phyloP scores from a whole-genome alignment of 2,888 invertebrate species.

The Ochlodes sylvanus region DNA sequence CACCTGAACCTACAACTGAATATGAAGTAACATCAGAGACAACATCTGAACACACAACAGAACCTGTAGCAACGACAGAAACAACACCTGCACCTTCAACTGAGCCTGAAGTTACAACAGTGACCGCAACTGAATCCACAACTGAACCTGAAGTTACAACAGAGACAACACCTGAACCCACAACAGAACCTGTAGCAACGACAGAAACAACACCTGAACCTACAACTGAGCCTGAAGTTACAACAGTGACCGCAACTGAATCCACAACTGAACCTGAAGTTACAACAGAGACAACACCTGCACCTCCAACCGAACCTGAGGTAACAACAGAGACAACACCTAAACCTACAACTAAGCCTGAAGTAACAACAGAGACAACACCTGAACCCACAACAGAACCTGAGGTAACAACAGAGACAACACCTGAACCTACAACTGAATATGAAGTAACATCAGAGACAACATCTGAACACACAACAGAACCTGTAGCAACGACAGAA shows the following conservation, averaged over 20 bases:
- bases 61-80: conserved; percentile 13
- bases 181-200: conserved; percentile 25
- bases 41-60: conserved; percentile 17
- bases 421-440: conserved; percentile 27
- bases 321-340: conserved; percentile 7
- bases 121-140: conserved; percentile 16
- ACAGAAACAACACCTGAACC: conserved; percentile 22
- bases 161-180: conserved; percentile 6
- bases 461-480: not conserved
- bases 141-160: conserved; percentile 3
- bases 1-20: conserved; percentile 17
- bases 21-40: not conserved
- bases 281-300: not conserved
- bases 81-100: conserved; percentile 17
- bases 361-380: conserved; percentile 15
- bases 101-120: conserved; percentile 26
- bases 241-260: conserved; percentile 12
- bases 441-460: not conserved
- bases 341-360: conserved; percentile 26
- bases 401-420: conserved; percentile 32
- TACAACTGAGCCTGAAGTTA: conserved; percentile 33
- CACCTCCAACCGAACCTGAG: conserved; percentile 18
- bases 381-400: conserved; percentile 24
- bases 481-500: conserved; percentile 28
- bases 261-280: conserved; percentile 6